Percentiles rank a stretch among this genome's conserved stretches.
phyloP scores from a whole-genome alignment of 2,888 invertebrate genomes.

The Tenthredo mesomela region DNA sequence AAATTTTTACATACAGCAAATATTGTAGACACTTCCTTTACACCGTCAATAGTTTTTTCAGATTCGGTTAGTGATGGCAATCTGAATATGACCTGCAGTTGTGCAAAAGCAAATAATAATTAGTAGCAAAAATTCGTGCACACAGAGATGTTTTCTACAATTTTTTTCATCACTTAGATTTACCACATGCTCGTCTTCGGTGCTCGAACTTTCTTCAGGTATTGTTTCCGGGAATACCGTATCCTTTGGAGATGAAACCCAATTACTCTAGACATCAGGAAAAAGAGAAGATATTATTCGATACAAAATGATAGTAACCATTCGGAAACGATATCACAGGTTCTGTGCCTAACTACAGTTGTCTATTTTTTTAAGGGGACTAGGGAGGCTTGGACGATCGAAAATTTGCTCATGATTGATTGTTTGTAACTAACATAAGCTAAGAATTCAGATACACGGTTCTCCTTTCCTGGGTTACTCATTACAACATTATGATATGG shows the following conservation, averaged over 20 bases:
- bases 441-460: not conserved
- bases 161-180: conserved; percentile 62
- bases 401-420: not conserved
- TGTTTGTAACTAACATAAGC: not conserved
- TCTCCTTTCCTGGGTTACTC: not conserved
- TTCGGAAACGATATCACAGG: not conserved
- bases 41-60: conserved; percentile 80
- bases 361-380: not conserved
- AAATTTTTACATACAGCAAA: conserved; percentile 83
- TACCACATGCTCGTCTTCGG: conserved; percentile 95
- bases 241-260: conserved; percentile 93
- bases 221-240: conserved; percentile 95
- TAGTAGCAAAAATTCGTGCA: not conserved
- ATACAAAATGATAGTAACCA: not conserved
- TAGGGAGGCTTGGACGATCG: too few relatives aligned
- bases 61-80: conserved; percentile 87
- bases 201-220: conserved; percentile 95
- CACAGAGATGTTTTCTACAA: not conserved
- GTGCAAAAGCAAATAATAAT: conserved; percentile 12
- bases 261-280: conserved; percentile 80
- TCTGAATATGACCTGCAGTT: conserved; percentile 87
- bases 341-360: not conserved
- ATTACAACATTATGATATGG: not conserved
- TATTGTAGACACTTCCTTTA: conserved; percentile 88
- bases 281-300: not conserved